Evolutionary conservation across 2,888 invertebrate genomes (phyloP), one percentile per base, ranked within the genome.

Genomic region (Girardia tigrina): DNA sequence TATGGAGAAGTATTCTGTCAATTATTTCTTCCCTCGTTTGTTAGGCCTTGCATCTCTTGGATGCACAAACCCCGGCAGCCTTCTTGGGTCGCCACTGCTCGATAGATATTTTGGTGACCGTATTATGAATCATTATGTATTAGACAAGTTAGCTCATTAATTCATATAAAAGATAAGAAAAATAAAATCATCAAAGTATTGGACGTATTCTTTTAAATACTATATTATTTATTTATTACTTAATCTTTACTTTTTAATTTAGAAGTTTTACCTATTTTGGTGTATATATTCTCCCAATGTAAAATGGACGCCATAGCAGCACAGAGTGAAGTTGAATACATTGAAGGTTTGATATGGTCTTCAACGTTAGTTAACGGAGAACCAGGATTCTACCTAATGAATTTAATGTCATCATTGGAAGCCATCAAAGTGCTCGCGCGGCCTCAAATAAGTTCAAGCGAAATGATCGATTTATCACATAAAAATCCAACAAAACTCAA

Each of bases 331-430:
- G 56, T 56, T n/a, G 56, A 56, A n/a, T 56, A 56, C n/a, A 56
- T 56, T 56, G 56, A 56, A 56, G 56, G 56, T 20, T 56, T 56
- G 56, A 56, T 56, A 56, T 56, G 56, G 56, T 56, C 56, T 8
- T 56, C 56, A 4, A 56, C 56, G 4, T 56, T 56, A 23, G 56
- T 56, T 56, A 23, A 56, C n/a, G 56, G 56, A 16, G 56, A 56
- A 56, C 56, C 56, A 8, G 56, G 56, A 12, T 56, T 56, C n/a
- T 56, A 56, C 23, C 23, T 56, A 23, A 56, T 56, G 56, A 56
- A 56, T n/a, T 20, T 56, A 20, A 56, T 56, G 56, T 56, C 56
- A 2, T 56, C 56, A 20, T 56, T 56, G 56, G 56, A 56, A 56
- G 56, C 56, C 8, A 56, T 56, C n/a, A 56, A 56, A 16, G 56